phyloP scores from a whole-genome alignment of 53 echinoderm and acorn worm genomes.

The Antedon mediterranea region DNA sequence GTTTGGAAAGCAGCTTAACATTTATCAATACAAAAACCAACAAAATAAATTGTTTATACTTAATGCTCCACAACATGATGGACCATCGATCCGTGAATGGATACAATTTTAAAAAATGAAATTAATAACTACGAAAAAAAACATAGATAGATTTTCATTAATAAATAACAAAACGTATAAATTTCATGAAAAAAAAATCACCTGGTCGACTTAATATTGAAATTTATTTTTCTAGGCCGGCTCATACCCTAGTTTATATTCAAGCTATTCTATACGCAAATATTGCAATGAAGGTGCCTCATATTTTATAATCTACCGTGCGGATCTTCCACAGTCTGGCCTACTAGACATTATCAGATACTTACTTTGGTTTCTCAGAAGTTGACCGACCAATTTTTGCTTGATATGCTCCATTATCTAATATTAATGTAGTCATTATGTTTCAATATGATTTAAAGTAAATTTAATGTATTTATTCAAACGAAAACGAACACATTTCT shows the following conservation, averaged over 20 bases:
- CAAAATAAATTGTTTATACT: background rate
- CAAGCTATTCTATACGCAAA: too few species aligned
- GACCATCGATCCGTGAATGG: background rate
- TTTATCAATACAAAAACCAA: background rate
- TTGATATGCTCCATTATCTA: constrained; percentile 81
- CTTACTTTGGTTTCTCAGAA: constrained; percentile 53
- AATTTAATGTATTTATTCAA: too few species aligned
- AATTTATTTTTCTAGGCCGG: too few species aligned
- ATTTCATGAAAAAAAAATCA: too few species aligned
- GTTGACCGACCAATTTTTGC: constrained; percentile 61
- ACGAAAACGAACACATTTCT: too few species aligned
- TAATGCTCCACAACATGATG: background rate
- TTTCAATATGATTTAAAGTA: too few species aligned
- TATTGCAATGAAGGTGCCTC: too few species aligned
- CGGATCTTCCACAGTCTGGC: background rate
- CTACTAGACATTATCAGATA: background rate
- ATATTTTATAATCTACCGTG: background rate
- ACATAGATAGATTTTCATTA: too few species aligned
- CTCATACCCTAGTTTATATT: too few species aligned
- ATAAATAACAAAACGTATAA: too few species aligned
- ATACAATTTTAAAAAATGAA: background rate
- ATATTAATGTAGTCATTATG: background rate
- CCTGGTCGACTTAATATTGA: too few species aligned
- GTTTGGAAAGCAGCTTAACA: constrained; percentile 58
- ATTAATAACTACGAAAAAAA: too few species aligned